Percentiles rank a stretch among this genome's conserved stretches.
Evolutionary conservation across 2,888 invertebrate genomes (phyloP).

Genomic region (Scaptomyza parva): DNA sequence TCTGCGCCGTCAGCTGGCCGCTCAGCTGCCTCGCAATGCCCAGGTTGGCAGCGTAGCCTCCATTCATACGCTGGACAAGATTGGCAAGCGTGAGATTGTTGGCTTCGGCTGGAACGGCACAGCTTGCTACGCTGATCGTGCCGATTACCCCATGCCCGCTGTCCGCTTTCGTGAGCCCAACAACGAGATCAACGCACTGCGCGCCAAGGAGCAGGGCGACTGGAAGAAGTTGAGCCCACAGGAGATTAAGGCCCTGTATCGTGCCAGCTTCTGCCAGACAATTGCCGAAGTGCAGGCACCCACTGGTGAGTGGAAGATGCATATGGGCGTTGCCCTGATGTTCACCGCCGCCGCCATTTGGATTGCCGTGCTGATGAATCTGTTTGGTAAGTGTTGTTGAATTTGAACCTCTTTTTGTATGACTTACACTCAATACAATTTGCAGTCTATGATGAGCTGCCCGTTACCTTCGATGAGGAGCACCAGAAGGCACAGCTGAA

Average conservation of each 20-base stretch:
- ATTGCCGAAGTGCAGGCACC: slow-evolving; percentile 93
- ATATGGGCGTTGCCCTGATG: slow-evolving; percentile 86
- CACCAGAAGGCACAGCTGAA: slow-evolving; percentile 91
- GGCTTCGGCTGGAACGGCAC: slow-evolving; percentile 95
- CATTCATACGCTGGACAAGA: slow-evolving; percentile 84
- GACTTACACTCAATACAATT: not conserved
- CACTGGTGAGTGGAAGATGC: slow-evolving; percentile 83
- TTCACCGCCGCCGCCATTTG: slow-evolving; percentile 76
- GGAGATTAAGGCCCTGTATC: slow-evolving; percentile 97
- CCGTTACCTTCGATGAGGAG: slow-evolving; percentile 91
- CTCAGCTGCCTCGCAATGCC: slow-evolving; percentile 70
- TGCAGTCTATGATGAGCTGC: slow-evolving; percentile 88
- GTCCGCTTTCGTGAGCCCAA: slow-evolving; percentile 92
- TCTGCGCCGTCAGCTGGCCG: slow-evolving; percentile 77
- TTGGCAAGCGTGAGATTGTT: slow-evolving; percentile 96
- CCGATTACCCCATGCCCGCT: slow-evolving; percentile 95
- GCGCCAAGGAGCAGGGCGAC: slow-evolving; percentile 97
- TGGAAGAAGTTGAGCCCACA: slow-evolving; percentile 96
- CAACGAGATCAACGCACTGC: slow-evolving; percentile 90
- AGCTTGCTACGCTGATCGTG: slow-evolving; percentile 91
- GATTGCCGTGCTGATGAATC: slow-evolving; percentile 80
- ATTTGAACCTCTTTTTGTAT: not conserved
- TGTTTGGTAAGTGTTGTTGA: slow-evolving; percentile 71
- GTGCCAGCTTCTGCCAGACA: slow-evolving; percentile 97
- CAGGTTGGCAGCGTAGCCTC: slow-evolving; percentile 81